Conservation (phyloP, 2,888 invertebrate genomes). For the Hylaea fasciaria region DNA sequence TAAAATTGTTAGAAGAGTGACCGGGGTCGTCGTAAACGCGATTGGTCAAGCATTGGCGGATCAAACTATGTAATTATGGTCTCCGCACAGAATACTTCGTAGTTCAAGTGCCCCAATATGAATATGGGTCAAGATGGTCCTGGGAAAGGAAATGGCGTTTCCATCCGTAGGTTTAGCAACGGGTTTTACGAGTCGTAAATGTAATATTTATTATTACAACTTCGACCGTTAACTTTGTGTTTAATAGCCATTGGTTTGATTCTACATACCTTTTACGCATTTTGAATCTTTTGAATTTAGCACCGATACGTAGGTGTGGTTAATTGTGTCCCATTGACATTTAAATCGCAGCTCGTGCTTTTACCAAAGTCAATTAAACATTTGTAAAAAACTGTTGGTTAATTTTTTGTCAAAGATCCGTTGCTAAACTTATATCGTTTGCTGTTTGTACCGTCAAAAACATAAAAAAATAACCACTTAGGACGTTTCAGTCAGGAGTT, state of each 20-base stretch:
- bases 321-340: neutral
- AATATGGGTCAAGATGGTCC: slow-evolving; percentile 76
- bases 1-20: slow-evolving; percentile 64
- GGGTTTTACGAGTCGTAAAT: slow-evolving; percentile 32
- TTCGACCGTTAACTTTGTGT: too few species aligned
- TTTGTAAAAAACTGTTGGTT: neutral
- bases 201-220: neutral
- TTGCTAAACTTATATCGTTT: slow-evolving; percentile 8
- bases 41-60: slow-evolving; percentile 80
- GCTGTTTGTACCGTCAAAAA: slow-evolving; percentile 12
- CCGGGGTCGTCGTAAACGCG: slow-evolving; percentile 67
- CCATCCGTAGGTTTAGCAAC: slow-evolving; percentile 28
- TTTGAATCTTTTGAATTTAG: too few species aligned
- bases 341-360: slow-evolving; percentile 12
- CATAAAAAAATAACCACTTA: slow-evolving; percentile 18
- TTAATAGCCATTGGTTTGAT: too few species aligned
- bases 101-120: slow-evolving; percentile 59
- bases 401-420: slow-evolving; percentile 16
- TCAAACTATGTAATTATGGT: slow-evolving; percentile 63
- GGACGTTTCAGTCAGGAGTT: neutral
- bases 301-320: too few species aligned
- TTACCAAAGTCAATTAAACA: neutral
- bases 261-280: too few species aligned
- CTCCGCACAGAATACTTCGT: slow-evolving; percentile 61
- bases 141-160: slow-evolving; percentile 74